phyloP scores from a whole-genome alignment of 2,797 vertebrate species.

The Pitangus sulphuratus region DNA sequence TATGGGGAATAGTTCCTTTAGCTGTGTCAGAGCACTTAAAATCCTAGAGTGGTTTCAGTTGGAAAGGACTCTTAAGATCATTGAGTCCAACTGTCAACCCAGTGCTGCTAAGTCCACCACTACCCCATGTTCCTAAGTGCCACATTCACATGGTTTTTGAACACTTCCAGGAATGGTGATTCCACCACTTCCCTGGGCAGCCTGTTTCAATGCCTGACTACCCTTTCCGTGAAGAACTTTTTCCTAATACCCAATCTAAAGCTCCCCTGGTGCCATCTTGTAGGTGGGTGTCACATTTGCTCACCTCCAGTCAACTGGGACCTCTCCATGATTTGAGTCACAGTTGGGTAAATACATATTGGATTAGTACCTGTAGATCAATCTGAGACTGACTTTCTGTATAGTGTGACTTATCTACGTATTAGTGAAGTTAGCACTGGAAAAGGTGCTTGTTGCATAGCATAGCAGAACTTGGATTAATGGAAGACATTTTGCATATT shows the following conservation, averaged over 20 bases:
- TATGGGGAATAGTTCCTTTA: background rate
- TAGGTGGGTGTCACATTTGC: background rate
- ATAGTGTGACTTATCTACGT: background rate
- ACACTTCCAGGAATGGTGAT: background rate
- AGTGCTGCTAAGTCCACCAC: background rate
- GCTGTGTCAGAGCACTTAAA: background rate
- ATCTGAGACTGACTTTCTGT: background rate
- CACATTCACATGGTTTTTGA: background rate
- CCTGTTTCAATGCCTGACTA: background rate
- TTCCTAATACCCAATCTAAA: background rate
- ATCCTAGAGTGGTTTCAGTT: background rate
- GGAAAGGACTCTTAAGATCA: background rate
- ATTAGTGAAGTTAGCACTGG: background rate
- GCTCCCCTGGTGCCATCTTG: background rate
- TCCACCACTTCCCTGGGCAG: background rate
- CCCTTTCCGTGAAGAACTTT: background rate
- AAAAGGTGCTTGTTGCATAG: background rate
- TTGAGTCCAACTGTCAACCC: background rate
- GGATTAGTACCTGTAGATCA: background rate
- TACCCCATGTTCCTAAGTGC: background rate
- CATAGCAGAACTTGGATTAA: background rate
- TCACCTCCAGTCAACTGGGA: background rate
- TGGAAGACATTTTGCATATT: background rate
- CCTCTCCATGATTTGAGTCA: background rate
- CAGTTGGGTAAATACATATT: background rate